phyloP scores from a whole-genome alignment of 1,140 invertebrate species.

The Formica exsecta region DNA sequence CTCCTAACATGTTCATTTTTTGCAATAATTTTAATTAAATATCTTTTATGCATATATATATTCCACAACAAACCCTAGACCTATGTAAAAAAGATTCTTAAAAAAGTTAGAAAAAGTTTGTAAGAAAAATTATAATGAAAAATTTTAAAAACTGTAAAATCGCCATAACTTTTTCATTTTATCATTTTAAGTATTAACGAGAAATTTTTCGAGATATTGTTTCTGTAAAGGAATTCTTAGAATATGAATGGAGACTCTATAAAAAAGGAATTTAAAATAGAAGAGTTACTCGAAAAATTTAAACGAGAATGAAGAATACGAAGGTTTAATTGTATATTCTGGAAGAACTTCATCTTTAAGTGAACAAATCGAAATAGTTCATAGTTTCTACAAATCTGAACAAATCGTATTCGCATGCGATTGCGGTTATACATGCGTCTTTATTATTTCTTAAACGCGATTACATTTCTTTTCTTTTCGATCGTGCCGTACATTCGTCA shows the following conservation, averaged over 20 bases:
- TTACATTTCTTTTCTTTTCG: neutral
- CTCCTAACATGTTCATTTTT: neutral
- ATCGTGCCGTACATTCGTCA: neutral
- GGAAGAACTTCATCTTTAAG: neutral
- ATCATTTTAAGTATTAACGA: neutral
- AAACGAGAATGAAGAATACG: neutral
- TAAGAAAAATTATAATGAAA: too few relatives aligned
- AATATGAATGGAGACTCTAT: too few relatives aligned
- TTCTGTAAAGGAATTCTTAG: neutral
- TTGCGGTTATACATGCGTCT: neutral
- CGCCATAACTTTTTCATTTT: neutral
- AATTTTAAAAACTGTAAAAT: neutral
- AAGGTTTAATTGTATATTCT: neutral
- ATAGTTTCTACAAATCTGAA: neutral
- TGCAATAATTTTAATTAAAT: neutral
- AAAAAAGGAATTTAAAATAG: too few relatives aligned
- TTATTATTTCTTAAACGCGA: constrained; percentile 17
- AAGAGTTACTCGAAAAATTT: too few relatives aligned
- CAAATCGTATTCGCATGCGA: neutral
- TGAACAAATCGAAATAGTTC: neutral
- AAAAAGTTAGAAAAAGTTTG: too few relatives aligned
- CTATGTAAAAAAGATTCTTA: neutral
- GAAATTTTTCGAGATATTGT: neutral
- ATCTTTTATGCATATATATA: neutral
- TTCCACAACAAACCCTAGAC: neutral